Conservation (phyloP, 1,140 invertebrate species). For the Lamellibrachia luymesi region DNA sequence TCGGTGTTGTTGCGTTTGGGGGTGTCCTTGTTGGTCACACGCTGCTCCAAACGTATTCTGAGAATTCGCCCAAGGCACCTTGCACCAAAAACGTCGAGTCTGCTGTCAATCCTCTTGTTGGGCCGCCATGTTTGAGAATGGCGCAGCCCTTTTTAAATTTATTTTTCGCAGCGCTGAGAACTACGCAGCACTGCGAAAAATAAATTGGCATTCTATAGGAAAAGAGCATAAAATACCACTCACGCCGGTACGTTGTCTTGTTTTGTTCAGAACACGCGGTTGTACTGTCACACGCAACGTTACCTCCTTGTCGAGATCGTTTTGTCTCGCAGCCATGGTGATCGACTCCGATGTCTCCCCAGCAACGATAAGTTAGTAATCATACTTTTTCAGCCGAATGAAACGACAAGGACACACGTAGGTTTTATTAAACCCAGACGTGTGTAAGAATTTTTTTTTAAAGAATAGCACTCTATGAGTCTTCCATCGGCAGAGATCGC, state of each 20-base stretch:
- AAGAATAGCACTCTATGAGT: background rate
- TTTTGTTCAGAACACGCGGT: background rate
- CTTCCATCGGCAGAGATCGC: too few relatives aligned
- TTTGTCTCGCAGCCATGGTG: background rate
- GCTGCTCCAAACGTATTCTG: too few relatives aligned
- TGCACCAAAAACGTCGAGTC: too few relatives aligned
- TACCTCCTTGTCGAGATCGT: background rate
- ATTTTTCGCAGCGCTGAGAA: too few relatives aligned
- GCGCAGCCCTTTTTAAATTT: too few relatives aligned
- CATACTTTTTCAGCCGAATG: slow-evolving; percentile 1
- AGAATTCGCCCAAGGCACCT: too few relatives aligned
- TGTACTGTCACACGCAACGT: background rate
- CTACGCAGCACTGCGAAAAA: background rate
- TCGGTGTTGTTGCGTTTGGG: too few relatives aligned
- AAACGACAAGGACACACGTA: background rate
- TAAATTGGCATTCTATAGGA: background rate
- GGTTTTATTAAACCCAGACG: background rate
- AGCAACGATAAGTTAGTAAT: background rate
- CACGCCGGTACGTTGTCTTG: background rate
- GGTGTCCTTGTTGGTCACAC: too few relatives aligned
- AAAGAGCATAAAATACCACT: background rate
- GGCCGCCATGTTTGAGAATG: too few relatives aligned
- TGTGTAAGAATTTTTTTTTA: background rate
- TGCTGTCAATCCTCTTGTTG: too few relatives aligned
- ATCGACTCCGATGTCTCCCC: background rate